Conservation (phyloP, 1,140 invertebrate species). For the Globodera rostochiensis region DNA sequence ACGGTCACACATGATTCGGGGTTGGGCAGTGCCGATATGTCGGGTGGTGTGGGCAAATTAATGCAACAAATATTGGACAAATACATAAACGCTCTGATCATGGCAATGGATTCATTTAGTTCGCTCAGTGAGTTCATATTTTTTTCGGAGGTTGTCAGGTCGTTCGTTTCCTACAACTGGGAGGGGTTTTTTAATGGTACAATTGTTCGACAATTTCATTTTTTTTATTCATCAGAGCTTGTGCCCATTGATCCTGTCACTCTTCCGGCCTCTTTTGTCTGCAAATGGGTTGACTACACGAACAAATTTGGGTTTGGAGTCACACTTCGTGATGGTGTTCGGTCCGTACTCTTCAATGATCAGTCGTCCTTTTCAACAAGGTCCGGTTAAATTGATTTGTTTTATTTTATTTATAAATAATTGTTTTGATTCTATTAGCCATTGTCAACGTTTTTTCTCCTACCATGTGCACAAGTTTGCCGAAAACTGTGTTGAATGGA, state of each 20-base stretch:
- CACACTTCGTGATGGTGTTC: conserved; percentile 41
- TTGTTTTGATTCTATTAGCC: conserved; percentile 11
- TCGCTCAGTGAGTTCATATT: conserved; percentile 1
- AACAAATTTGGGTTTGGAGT: conserved; percentile 56
- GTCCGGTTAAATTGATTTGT: conserved; percentile 12
- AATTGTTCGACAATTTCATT: neutral
- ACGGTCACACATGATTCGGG: conserved; percentile 14
- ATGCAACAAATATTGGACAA: conserved; percentile 22
- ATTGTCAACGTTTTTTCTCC: conserved; percentile 35
- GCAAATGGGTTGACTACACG: conserved; percentile 55
- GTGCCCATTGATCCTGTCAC: conserved; percentile 18
- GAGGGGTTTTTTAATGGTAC: neutral
- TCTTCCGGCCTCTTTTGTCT: conserved; percentile 41
- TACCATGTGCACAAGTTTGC: conserved; percentile 33
- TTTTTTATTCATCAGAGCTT: conserved; percentile 32
- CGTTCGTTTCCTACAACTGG: no score
- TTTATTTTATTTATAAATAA: conserved; percentile 18
- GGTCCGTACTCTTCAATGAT: conserved; percentile 50
- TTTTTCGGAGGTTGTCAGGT: no score
- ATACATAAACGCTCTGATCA: conserved; percentile 8
- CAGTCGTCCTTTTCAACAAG: conserved; percentile 41
- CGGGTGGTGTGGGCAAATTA: conserved; percentile 14
- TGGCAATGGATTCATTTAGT: conserved; percentile 2
- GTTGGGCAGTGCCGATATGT: conserved; percentile 17
- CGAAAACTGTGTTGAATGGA: conserved; percentile 13